A percentile compares a stretch with the other conserved stretches of the same genome.
Evolutionary conservation across 2,113 vertebrate species (phyloP).

Genomic region (Morone chrysops): DNA sequence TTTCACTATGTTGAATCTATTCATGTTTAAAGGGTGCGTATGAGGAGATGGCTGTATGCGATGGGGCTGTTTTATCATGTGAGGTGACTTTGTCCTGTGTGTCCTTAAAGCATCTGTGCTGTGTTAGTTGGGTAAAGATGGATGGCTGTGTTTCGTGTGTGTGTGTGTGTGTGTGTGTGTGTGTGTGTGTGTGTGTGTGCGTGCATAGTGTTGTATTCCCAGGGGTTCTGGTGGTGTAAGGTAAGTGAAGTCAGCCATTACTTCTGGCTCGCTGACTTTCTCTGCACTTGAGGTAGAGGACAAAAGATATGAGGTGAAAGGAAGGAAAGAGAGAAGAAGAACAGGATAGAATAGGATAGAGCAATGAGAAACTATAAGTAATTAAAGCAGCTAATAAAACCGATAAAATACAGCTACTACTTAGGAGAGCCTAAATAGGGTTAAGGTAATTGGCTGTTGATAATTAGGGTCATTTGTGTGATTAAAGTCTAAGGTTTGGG

Average conservation of each 20-base stretch:
- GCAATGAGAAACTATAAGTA: not conserved
- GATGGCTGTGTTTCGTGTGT: constrained; percentile 34
- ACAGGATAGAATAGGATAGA: not conserved
- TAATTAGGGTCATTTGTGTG: not conserved
- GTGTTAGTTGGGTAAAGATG: constrained; percentile 37
- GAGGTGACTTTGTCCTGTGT: constrained; percentile 43
- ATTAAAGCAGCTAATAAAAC: constrained; percentile 9
- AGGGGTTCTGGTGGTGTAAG: constrained; percentile 9
- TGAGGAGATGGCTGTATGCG: not conserved
- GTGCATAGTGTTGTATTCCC: constrained; percentile 21
- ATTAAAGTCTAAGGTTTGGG: not conserved
- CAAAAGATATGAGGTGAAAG: constrained; percentile 14
- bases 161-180: not conserved
- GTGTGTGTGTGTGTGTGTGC: constrained; percentile 2
- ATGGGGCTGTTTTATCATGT: not conserved
- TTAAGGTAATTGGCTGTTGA: not conserved
- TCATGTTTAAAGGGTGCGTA: not conserved
- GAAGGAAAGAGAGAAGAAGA: not conserved
- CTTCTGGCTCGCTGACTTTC: constrained; percentile 60
- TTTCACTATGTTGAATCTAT: not conserved
- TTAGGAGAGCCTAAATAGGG: not conserved
- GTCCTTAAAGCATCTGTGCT: constrained; percentile 44
- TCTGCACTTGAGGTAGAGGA: constrained; percentile 23
- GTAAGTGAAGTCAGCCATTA: constrained; percentile 65
- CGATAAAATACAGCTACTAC: not conserved